Base-by-base conservation (phyloP, 2,888 invertebrate genomes). In the Ormia ochracea region DNA sequence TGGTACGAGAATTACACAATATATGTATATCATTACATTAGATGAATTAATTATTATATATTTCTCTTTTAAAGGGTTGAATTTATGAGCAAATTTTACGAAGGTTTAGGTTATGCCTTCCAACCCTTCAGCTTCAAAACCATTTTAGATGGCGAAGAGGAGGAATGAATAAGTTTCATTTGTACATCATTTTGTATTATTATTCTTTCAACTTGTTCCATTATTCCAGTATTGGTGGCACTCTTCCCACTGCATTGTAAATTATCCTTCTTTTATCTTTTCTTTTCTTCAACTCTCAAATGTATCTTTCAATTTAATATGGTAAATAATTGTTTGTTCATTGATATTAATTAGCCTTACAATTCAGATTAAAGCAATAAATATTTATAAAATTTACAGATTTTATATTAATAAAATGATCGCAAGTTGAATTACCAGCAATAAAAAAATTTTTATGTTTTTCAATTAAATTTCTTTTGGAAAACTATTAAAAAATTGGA, bases 81-180 rank as follows among this genome's bases (percentile, higher is more conserved):
- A 90, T 99, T 99, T 91, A 98, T 98, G 92, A 98, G 96, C 91
- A 97, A 97, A 90, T 97, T 97, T 91, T 97, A 96, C 89, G 89
- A 92, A 19, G 97, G 97, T 73, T 91, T 93, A 81, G 97, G 97
- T 9, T 94, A 96, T 90, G 90, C 93, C 80, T 97, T 97, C 91
- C 91, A 93, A 86, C 96, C 97, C 2, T 96, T 97, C 92, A 94
- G 94, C 85, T 96, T 96, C 91, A 95, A 95, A 85, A 91, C 91
- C 28, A 93, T 94, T 85, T 90, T 94, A 82, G 92, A 92, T 81
- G 90, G 90, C 78, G 93, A 93, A 79, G 92, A 92, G 0, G 90
- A 89, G 66, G 86, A 86, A n/a, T n/a, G n/a, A n/a, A 74, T 86
- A 84, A 83, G 58, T 21, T 63, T n/a, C 84, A 84, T 38, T 10